Conservation (phyloP, 2,888 invertebrate species). For the Corbicula japonica region DNA sequence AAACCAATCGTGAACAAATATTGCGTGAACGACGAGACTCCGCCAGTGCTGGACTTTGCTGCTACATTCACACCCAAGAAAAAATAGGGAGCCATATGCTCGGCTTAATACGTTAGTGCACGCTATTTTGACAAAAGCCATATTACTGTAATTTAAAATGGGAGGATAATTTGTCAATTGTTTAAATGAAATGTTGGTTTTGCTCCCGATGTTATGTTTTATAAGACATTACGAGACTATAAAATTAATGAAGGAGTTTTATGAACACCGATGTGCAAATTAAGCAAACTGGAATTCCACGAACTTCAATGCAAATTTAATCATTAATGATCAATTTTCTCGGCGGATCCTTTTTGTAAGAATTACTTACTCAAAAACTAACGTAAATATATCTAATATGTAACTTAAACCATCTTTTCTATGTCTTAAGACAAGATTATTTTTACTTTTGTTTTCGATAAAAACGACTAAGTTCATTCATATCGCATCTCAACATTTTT, state of each 20-base stretch:
- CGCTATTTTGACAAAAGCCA: too few species aligned
- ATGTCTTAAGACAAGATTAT: neutral
- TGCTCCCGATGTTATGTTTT: neutral
- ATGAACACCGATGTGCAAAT: neutral
- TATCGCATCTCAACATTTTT: too few species aligned
- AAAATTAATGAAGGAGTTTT: neutral
- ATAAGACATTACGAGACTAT: neutral
- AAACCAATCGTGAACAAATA: conserved; percentile 66
- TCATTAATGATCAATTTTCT: too few species aligned
- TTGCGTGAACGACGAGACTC: conserved; percentile 52
- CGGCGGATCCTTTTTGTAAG: neutral
- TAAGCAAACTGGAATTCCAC: neutral
- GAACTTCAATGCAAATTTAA: neutral
- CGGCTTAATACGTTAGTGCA: too few species aligned
- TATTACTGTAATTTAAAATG: neutral
- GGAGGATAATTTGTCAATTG: neutral
- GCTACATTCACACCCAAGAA: conserved; percentile 61
- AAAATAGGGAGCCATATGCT: conserved; percentile 5
- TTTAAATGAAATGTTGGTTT: neutral
- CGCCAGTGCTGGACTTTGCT: conserved; percentile 62
- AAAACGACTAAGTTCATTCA: too few species aligned
- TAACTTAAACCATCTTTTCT: neutral
- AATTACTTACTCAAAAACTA: neutral
- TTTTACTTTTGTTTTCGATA: neutral
- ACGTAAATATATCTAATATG: conserved; percentile 13